These are phyloP conservation scores for Ooceraea biroi DNA, from an alignment of 1,140 invertebrate species.

Conservation along the genomic window DNA sequence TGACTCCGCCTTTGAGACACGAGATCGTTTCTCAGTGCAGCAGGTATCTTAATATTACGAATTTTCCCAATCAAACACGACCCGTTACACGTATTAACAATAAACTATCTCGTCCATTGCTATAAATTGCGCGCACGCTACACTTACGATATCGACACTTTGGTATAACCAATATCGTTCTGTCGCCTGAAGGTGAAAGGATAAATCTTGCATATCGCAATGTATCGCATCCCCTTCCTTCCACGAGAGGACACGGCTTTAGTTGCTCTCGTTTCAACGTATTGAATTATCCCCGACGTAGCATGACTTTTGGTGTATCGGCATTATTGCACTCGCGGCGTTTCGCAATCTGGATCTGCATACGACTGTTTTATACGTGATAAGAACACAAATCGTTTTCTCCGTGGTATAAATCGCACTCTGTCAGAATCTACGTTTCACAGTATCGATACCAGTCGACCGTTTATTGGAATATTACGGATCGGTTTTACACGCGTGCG, in stretches of 20 bases:
- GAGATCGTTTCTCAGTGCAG: slow-evolving; percentile 18
- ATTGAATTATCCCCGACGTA: slow-evolving; percentile 47
- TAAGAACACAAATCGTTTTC: slow-evolving; percentile 10
- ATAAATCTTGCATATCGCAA: slow-evolving; percentile 55
- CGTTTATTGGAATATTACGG: slow-evolving; percentile 62
- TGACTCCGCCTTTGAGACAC: background rate
- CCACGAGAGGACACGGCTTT: slow-evolving; percentile 23
- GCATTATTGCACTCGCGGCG: slow-evolving; percentile 34
- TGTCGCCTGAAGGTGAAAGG: slow-evolving; percentile 42
- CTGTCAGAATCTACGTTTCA: background rate
- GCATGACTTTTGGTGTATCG: slow-evolving; percentile 12
- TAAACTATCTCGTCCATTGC: slow-evolving; percentile 42
- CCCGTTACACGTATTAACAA: slow-evolving; percentile 50
- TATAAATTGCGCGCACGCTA: slow-evolving; percentile 63
- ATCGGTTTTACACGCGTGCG: slow-evolving; percentile 33
- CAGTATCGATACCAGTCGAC: background rate
- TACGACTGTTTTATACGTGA: slow-evolving; percentile 6
- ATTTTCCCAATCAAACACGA: slow-evolving; percentile 32
- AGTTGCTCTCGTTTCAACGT: slow-evolving; percentile 1
- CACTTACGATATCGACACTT: slow-evolving; percentile 54
- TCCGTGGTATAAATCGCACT: slow-evolving; percentile 6
- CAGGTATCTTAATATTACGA: background rate
- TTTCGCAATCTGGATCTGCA: slow-evolving; percentile 36
- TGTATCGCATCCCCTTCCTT: slow-evolving; percentile 11
- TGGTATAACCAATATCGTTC: slow-evolving; percentile 57